Evolutionary conservation across 2,888 invertebrate species (phyloP).

Genomic region (Mythimna impura): DNA sequence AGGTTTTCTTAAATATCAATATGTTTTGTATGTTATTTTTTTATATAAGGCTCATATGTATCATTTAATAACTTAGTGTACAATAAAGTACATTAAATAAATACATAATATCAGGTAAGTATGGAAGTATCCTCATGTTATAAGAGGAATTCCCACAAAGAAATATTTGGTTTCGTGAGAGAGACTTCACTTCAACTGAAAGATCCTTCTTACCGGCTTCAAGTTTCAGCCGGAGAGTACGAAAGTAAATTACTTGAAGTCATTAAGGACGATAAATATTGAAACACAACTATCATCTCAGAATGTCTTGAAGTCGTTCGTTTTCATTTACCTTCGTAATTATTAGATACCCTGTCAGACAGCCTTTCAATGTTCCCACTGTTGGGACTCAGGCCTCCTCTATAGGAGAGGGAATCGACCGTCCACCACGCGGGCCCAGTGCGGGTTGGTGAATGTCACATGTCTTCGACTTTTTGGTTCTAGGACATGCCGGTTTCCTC

Average conservation of each 20-base stretch:
- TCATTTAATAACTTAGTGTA: no score
- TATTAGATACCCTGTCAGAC: not conserved
- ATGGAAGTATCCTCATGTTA: not conserved
- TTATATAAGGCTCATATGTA: no score
- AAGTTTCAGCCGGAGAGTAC: slow-evolving; percentile 6
- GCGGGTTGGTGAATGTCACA: no score
- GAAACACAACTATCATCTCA: not conserved
- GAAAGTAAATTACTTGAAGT: slow-evolving; percentile 15
- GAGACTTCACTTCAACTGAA: slow-evolving; percentile 23
- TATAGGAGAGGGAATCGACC: no score
- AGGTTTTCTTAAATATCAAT: not conserved
- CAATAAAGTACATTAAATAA: no score
- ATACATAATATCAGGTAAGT: no score
- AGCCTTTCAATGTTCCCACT: no score
- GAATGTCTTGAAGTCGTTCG: slow-evolving; percentile 8
- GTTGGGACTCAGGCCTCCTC: no score
- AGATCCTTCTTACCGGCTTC: slow-evolving; percentile 2
- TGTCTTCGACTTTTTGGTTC: no score
- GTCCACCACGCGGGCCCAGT: no score
- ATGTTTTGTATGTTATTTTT: no score
- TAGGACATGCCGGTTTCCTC: no score
- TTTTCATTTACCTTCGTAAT: slow-evolving; percentile 13
- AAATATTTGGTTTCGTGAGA: slow-evolving; percentile 31
- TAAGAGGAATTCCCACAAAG: slow-evolving; percentile 4
- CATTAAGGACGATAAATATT: slow-evolving; percentile 18